Evolutionary conservation across 2,797 vertebrate species (phyloP).

Genomic region (Cygnus olor): DNA sequence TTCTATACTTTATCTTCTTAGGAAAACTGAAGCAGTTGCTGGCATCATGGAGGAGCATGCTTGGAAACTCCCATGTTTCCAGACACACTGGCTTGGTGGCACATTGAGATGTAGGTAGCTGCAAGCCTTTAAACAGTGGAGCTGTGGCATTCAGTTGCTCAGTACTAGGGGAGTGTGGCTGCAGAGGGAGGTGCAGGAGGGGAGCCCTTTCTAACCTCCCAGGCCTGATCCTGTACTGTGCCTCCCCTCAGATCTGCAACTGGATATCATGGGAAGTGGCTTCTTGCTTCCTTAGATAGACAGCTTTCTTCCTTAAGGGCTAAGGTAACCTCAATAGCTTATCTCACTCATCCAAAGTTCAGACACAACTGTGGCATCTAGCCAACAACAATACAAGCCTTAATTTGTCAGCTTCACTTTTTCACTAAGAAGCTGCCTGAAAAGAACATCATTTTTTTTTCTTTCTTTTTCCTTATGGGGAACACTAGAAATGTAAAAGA

Average conservation of each 20-base stretch:
- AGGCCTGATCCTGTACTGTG: accelerated
- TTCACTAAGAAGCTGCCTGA: neutral
- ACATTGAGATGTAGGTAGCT: neutral
- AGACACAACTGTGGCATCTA: neutral
- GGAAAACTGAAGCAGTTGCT: neutral
- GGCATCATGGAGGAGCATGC: neutral
- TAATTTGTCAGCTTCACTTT: neutral
- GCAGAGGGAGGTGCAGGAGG: neutral
- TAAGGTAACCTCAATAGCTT: neutral
- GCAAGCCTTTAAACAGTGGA: neutral
- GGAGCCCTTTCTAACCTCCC: neutral
- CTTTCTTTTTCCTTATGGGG: neutral
- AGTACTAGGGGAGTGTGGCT: accelerated
- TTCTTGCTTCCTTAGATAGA: neutral
- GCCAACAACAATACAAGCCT: neutral
- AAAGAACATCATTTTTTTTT: neutral
- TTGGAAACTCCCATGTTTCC: neutral
- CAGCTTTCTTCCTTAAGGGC: neutral
- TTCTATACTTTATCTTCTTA: neutral
- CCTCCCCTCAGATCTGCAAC: neutral
- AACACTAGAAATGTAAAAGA: neutral
- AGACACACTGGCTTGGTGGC: neutral
- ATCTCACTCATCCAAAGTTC: neutral
- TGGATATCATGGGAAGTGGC: accelerated
- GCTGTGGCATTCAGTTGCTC: neutral